Base-by-base conservation (phyloP, 1,140 invertebrate genomes). In the Nasonia vitripennis region DNA sequence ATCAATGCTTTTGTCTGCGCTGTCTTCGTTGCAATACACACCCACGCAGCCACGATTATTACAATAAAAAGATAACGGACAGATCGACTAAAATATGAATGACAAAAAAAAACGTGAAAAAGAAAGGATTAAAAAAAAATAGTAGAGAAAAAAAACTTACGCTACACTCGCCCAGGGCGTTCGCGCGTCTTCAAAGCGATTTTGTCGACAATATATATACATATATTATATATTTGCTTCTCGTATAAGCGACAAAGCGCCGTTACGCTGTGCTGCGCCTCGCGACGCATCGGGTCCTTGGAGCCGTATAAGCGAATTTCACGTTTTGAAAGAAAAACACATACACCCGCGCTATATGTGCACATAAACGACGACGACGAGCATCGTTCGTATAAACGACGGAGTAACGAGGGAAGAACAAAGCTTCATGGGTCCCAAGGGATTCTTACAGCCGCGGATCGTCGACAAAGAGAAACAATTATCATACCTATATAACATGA, bases 1-100 rank as follows among this genome's bases (percentile, higher is more conserved):
- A 87, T 74, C 86, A 88, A 88, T 90, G 88, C 88, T 90, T 89
- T 90, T 89, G 89, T 87, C 55, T 86, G 87, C 87, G 80, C 87
- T 87, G 85, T 90, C 89, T 90, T 90, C 86, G 88, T 89, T 84
- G 51, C 68, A 67, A 83, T 62, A 86, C 2, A 71, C 20, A 70
- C 34, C 23, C 67, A 51, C 75, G 7, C 37, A 48, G 2, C 75
- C 45, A 78, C 10, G 48, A 51, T 51, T 81, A 81, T 70, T n/a
- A 70, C 37, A 51, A 31, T 20, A 51, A 51, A 37, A 79, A 20
- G 2, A 27, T 73, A 51, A 10, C 82, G 62, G 45, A 77, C 17
- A 7, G 55, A 62, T 17, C 55, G 55, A 62, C 14, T 20, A 20
- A 20, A 14, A 17, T 5, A 62, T 12, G 5, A 74, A 37, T 78